phyloP scores from a whole-genome alignment of 2,888 invertebrate species.

The Chloromyia formosa region DNA sequence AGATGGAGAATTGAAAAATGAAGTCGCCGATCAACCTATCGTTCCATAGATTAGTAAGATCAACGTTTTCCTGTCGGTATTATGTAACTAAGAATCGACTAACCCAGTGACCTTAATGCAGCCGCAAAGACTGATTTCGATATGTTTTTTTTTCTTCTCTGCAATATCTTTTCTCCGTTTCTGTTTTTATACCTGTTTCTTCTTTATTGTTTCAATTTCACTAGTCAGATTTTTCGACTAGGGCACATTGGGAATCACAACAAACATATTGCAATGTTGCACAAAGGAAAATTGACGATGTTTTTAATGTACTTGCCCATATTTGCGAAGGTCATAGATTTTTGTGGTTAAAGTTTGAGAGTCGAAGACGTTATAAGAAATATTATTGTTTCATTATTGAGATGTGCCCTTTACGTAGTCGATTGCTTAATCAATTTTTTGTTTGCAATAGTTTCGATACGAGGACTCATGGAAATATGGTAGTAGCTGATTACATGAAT shows the following conservation, averaged over 20 bases:
- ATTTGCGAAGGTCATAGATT: background rate
- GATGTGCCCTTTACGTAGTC: too few species aligned
- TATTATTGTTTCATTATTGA: too few species aligned
- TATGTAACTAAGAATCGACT: slow-evolving; percentile 28
- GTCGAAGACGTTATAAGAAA: too few species aligned
- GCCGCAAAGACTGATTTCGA: background rate
- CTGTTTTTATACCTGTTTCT: background rate
- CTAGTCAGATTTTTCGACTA: too few species aligned
- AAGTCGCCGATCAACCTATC: background rate
- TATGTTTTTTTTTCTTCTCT: background rate
- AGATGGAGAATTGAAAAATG: too few species aligned
- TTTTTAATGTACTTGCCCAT: background rate
- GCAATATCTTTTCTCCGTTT: background rate
- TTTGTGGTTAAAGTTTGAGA: background rate
- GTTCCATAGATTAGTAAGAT: slow-evolving; percentile 10
- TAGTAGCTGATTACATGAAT: too few species aligned
- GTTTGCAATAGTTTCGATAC: too few species aligned
- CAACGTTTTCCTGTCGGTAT: slow-evolving; percentile 28
- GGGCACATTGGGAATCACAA: too few species aligned
- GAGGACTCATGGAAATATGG: too few species aligned
- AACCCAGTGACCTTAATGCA: slow-evolving; percentile 31
- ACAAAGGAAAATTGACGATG: background rate
- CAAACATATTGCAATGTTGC: too few species aligned
- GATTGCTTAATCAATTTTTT: too few species aligned
- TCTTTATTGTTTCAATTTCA: too few species aligned